Percentiles rank a stretch among this genome's conserved stretches.
Conservation (phyloP, 1,140 invertebrate species). For the Psix sp. region DNA sequence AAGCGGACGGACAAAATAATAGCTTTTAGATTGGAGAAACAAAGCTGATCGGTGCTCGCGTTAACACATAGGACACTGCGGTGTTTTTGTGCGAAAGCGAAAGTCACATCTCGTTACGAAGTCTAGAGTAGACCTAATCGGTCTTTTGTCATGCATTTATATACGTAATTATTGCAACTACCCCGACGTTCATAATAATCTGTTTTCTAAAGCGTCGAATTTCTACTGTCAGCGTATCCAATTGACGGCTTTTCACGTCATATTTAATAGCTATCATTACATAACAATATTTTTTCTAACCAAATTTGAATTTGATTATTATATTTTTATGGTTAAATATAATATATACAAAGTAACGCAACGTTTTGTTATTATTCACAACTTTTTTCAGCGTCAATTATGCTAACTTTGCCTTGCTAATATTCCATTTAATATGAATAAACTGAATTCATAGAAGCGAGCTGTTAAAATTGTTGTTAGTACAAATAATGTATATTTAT, state of each 20-base stretch:
- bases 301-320: no score
- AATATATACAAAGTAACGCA: no score
- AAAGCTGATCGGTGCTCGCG: conserved; percentile 34
- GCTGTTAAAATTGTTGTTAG: no score
- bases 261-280: conserved; percentile 25
- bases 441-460: no score
- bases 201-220: conserved; percentile 32
- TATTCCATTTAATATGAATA: no score
- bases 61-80: conserved; percentile 27
- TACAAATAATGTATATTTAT: no score
- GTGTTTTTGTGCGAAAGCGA: conserved; percentile 56
- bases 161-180: conserved; percentile 39
- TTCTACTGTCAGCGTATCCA: conserved; percentile 26
- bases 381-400: no score
- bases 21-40: conserved; percentile 20
- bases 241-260: conserved; percentile 24
- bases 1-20: conserved; percentile 48
- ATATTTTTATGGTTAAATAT: no score
- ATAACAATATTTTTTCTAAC: no score
- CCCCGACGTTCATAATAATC: conserved; percentile 36
- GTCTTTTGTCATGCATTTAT: conserved; percentile 46
- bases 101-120: conserved; percentile 50
- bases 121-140: conserved; percentile 29
- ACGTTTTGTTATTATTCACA: no score
- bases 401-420: no score